Evolutionary conservation across 2,797 vertebrate genomes (phyloP), one percentile per base, ranked within the genome.

Genomic region (Anguilla obscura): DNA sequence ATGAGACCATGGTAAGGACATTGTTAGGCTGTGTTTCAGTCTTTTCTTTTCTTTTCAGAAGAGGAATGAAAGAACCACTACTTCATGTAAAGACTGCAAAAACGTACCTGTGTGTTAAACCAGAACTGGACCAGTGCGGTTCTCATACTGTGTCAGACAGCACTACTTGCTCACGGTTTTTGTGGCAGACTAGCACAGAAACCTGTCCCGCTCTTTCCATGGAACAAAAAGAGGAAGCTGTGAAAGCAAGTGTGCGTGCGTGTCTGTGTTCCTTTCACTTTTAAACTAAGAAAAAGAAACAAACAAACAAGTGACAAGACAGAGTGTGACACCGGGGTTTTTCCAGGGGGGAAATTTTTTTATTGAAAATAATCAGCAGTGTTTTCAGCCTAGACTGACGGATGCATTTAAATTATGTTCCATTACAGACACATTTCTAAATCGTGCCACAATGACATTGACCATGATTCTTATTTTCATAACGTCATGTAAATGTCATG

Each of bases 221-320:
- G 58, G 88, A 90, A 88, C 24, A 87, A 86, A 92, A 92, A 90
- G 90, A 91, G 91, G 91, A 92, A 92, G 45, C 21, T 33, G 10
- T 79, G 33, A 16, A 24, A 8, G 33, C 27, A 27, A 1, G 6
- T 27, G n/a, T 74, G 69, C 3, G 69, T 14, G 14, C 1, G 69
- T 74, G 30, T 14, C 27, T 10, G n/a, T 33, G 69, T 71, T 2
- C 33, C 10, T 40, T 36, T 16, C 4, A 2, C 24, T 66, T 36
- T 79, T 16, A 18, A 36, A 6, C 14, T 40, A 0, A 40, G 33
- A 79, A 14, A 79, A 40, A 18, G 69, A 33, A 16, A 36, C 12
- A 3, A 7, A 18, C 9, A 79, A 79, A 40, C 12, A 63, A 18
- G 16, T 24, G 0, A 40, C 33, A 16, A 18, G 8, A 79, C 74